Base-by-base conservation (phyloP, 1,140 invertebrate genomes). In the Diploscapter pachys region DNA sequence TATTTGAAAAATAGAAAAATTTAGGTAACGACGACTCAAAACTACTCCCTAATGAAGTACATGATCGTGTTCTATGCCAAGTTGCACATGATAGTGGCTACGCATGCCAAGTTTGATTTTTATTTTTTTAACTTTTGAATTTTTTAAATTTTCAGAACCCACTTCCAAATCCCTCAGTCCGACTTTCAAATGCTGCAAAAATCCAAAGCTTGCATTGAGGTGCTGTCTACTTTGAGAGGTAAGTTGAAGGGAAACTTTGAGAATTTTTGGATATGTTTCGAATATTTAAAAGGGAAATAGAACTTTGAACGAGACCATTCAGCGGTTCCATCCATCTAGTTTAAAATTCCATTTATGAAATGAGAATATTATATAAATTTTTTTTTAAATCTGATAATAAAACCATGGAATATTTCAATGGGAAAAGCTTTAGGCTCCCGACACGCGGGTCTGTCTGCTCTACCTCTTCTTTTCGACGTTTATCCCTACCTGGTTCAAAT, bases 41-140 rank as follows among this genome's bases (percentile, higher is more conserved):
- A 78, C 56, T 78, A 75, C 75, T 55, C 66, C 11, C 62, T 78
- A n/a, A 66, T 71, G 65, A 65, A 68, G 4, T 78, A 78, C 59
- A 52, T 66, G 52, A 78, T 63, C 56, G 59, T 72, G 2, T 63
- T 78, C 48, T 74, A 59, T n/a, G 61, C 69, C 53, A 63, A 67
- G 48, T 59, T 78, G 5, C 77, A 78, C 69, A 49, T 78, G 4
- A 66, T 51, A 48, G 55, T 78, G 52, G 77, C 77, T 54, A 76
- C 77, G 4, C 67, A 76, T 49, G n/a, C 71, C 53, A 74, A 75
- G 73, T 76, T 51, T 52, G 65, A 50, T 62, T 51, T 69, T 69
- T 2, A 8, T 56, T 61, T 69, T 31, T 54, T n/a, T 6, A 6
- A 11, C 67, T 6, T n/a, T 11, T 54, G 52, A 56, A 50, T 69